Evolutionary conservation across 2,113 vertebrate genomes (phyloP), one percentile per base, ranked within the genome.

Genomic region (Corynorhinus townsendii): DNA sequence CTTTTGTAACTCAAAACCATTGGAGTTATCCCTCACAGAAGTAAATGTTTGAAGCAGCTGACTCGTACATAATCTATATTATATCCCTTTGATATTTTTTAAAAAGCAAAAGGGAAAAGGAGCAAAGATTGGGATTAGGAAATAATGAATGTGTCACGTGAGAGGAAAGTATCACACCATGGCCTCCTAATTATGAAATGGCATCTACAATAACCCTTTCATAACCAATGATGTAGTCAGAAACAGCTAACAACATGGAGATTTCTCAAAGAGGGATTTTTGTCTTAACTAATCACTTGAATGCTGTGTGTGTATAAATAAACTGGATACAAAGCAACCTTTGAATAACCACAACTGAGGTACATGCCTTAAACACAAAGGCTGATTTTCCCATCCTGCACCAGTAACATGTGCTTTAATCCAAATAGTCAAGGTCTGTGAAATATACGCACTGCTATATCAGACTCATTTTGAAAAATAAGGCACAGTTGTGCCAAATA

Each of bases 181-280:
- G 77, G 94, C 76, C 96, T 87, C 95, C 90, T 96, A 93, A 96
- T 95, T 95, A 95, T 85, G 72, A 33, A 93, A 68, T 90, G 75
- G 35, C 75, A 82, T 8, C 33, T 59, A 83, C 9, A 95, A 40
- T 79, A 97, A 90, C 75, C 24, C 79, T 96, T 59, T 93, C 95
- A 77, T 86, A 97, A 72, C 68, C 72, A 96, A 95, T 94, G 95
- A 94, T 22, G 33, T 93, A 96, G 96, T 95, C 96, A 96, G 73
- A 93, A 94, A 90, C 38, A 40, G 54, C 81, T 96, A 96, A 95
- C 96, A 96, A 97, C 19, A 79, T 26, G 73, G 38, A 81, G 56
- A 97, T 75, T 86, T 94, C 77, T 86, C 73, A 95, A 86, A 83
- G 0, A 92, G 84, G 43, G 47, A 14, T 68, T 82, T 56, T 93